Base-by-base conservation (phyloP, 2,888 invertebrate genomes). In the Oscheius sp. region DNA sequence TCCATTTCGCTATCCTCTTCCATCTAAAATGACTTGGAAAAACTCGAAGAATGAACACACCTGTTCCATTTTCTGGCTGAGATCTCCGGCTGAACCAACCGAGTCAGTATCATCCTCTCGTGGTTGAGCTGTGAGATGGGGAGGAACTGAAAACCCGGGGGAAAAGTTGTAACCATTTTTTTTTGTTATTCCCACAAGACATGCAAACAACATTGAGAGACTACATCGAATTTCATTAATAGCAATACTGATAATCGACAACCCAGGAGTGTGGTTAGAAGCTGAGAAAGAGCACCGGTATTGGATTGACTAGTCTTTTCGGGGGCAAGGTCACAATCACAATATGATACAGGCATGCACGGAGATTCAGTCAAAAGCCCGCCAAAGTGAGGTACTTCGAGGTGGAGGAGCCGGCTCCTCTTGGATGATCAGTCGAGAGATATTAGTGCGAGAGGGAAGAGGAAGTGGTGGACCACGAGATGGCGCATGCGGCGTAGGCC, bases 1-100 rank as follows among this genome's bases (percentile, higher is more conserved):
- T 78, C 78, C 10, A 74, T 50, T 58, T 78, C 78, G 23, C 70
- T 70, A 52, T 78, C 78, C 23, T 74, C 74, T 33, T 69, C 69
- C 50, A 33, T 37, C 55, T 55, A 12, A 8, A 53, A 4, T 50
- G 3, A 12, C 3, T 27, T 50, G 12, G 37, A 34, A 42, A 42
- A 42, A 42, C 12, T 6, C 15, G 3, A 20, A n/a, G 4, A 52
- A 25, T 15, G 27, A n/a, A 29, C 27, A 34, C n/a, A 66, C 70
- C 50, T 71, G 57, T 52, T 72, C 53, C 68, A 75, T 75, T 39
- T 65, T 39, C 29, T 50, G 25, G 2, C 48, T 45, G 50, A 75
- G 64, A 58, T 75, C 75, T 45, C 58, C 70, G 17, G 75, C 71
- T 17, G 75, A 75, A 1, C 73, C 75, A 4, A 75, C 73, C 25